Evolutionary conservation across 1,140 invertebrate species (phyloP).

Genomic region (Trichomalopsis sarcophagae): DNA sequence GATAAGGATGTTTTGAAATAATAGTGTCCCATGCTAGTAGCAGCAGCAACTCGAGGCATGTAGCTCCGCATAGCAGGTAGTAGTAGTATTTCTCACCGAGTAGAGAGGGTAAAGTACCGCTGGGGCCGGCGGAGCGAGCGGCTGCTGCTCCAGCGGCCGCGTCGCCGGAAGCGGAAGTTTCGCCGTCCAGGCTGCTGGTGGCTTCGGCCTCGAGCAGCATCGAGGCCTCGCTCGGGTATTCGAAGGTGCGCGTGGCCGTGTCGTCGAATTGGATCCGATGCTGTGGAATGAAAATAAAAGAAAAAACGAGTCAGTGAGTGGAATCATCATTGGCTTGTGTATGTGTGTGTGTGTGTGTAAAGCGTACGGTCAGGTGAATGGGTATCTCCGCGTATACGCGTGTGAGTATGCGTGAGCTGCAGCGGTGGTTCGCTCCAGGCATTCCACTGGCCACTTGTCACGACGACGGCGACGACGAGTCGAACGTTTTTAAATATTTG

Average conservation of each 20-base stretch:
- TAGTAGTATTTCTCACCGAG: slow-evolving; percentile 65
- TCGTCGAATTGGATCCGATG: slow-evolving; percentile 91
- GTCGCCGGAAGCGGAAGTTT: slow-evolving; percentile 66
- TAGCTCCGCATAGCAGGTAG: background rate
- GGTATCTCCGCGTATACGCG: too few species aligned
- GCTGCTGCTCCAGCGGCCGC: slow-evolving; percentile 58
- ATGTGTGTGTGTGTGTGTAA: too few species aligned
- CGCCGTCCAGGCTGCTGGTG: slow-evolving; percentile 63
- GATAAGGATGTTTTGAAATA: slow-evolving; percentile 34
- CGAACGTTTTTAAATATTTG: background rate
- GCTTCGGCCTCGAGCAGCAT: slow-evolving; percentile 74
- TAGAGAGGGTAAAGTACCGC: slow-evolving; percentile 65
- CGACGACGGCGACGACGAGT: background rate
- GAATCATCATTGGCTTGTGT: background rate
- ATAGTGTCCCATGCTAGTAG: slow-evolving; percentile 37
- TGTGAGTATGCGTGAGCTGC: background rate
- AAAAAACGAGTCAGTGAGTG: background rate
- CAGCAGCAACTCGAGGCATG: background rate
- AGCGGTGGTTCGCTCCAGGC: too few species aligned
- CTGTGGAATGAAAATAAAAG: slow-evolving; percentile 77
- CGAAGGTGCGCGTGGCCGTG: slow-evolving; percentile 86
- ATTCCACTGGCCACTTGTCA: background rate
- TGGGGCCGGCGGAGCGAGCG: slow-evolving; percentile 54
- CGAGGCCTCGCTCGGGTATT: slow-evolving; percentile 90
- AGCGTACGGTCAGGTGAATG: too few species aligned